Conservation (phyloP, 1,140 invertebrate species). For the Pteromalus puparum region DNA sequence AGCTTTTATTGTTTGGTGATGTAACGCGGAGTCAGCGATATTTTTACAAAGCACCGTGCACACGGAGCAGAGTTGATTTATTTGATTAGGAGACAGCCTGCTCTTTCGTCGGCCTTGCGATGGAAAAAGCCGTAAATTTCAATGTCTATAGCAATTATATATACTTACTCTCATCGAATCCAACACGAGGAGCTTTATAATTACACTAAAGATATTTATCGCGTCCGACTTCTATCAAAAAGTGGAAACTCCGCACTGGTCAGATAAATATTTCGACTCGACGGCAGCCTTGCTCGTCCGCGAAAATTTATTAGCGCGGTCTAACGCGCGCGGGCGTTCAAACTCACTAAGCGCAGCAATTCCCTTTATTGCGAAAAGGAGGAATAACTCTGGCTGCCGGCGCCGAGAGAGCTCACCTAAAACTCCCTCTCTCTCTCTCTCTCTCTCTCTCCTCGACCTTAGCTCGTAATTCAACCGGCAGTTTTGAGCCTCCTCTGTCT, state of each 20-base stretch:
- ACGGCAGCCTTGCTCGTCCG: background rate
- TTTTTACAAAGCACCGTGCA: background rate
- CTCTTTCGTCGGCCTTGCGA: too few species aligned
- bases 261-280: constrained; percentile 1
- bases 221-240: background rate
- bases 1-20: background rate
- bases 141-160: too few species aligned
- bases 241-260: background rate
- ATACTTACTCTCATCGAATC: too few species aligned
- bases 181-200: background rate
- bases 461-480: constrained; percentile 31
- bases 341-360: constrained; percentile 39
- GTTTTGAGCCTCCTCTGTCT: constrained; percentile 12
- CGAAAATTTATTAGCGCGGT: constrained; percentile 29
- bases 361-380: constrained; percentile 29
- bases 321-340: constrained; percentile 1
- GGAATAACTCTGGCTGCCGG: constrained; percentile 22
- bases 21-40: background rate
- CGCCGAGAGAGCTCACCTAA: background rate
- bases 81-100: too few species aligned
- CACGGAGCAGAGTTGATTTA: too few species aligned
- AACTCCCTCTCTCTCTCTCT: background rate
- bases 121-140: too few species aligned
- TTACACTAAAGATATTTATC: too few species aligned
- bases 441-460: constrained; percentile 12